phyloP scores from a whole-genome alignment of 2,113 vertebrate genomes.

The Leptosomus discolor region DNA sequence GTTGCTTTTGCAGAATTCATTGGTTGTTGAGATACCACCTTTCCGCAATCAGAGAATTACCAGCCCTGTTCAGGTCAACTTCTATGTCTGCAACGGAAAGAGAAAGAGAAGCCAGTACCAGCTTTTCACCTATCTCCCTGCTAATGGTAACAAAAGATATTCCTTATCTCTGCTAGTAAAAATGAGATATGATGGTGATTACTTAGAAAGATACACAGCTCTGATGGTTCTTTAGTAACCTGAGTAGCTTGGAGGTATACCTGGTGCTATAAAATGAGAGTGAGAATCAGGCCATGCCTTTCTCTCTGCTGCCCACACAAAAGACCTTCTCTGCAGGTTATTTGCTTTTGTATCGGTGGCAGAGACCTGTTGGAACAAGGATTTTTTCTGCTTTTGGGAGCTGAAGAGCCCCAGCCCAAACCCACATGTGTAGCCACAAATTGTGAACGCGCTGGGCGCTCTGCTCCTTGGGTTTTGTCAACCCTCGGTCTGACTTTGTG shows the following conservation, averaged over 20 bases:
- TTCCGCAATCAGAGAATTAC: slow-evolving; percentile 94
- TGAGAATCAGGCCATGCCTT: not conserved
- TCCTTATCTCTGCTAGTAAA: slow-evolving; percentile 6
- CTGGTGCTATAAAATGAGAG: not conserved
- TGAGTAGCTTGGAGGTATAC: not conserved
- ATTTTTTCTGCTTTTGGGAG: not conserved
- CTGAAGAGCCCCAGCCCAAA: not conserved
- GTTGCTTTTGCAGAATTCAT: slow-evolving; percentile 73
- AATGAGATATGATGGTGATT: not conserved
- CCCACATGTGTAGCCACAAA: not conserved
- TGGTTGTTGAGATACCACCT: slow-evolving; percentile 92
- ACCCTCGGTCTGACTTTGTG: not conserved
- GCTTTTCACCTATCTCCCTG: slow-evolving; percentile 94
- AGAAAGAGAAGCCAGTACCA: slow-evolving; percentile 97
- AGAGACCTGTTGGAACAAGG: not conserved
- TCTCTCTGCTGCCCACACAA: not conserved
- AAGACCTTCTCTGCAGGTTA: not conserved
- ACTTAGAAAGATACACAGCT: not conserved
- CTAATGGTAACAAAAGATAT: slow-evolving; percentile 83
- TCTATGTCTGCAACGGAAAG: slow-evolving; percentile 98
- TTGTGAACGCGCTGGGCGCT: not conserved
- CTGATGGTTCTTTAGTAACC: not conserved
- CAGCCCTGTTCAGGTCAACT: slow-evolving; percentile 91
- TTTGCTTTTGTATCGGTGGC: not conserved
- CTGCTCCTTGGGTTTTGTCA: not conserved